Conservation (phyloP, 2,113 vertebrate species). For the Neomonachus schauinslandi region DNA sequence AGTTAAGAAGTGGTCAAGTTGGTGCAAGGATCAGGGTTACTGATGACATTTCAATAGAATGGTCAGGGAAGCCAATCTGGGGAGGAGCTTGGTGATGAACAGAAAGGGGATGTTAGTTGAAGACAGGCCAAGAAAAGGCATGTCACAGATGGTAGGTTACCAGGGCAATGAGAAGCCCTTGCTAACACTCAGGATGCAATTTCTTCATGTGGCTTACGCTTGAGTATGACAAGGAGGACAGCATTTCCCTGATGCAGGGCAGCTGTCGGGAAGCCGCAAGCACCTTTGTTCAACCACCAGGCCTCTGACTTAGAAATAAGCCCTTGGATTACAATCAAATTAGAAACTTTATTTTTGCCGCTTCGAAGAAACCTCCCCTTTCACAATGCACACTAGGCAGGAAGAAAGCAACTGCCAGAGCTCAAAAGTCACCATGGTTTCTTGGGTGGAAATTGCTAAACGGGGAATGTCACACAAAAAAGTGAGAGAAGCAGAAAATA, state of each 20-base stretch:
- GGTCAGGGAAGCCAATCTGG: background rate
- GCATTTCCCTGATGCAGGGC: background rate
- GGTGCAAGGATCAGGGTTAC: background rate
- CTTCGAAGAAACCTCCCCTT: background rate
- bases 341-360: slow-evolving; percentile 21
- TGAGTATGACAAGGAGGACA: background rate
- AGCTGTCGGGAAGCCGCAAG: background rate
- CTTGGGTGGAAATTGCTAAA: background rate
- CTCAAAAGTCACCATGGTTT: background rate
- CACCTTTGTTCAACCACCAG: background rate
- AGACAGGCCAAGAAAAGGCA: background rate
- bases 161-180: background rate
- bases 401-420: slow-evolving; percentile 13
- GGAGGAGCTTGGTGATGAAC: background rate
- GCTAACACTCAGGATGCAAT: background rate
- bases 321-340: slow-evolving; percentile 15
- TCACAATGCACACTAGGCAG: background rate
- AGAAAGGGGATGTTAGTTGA: background rate
- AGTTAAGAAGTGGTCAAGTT: background rate
- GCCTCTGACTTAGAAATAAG: background rate
- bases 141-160: background rate
- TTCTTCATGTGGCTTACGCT: background rate
- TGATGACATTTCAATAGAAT: background rate
- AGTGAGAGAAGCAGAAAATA: background rate
- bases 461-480: background rate